Evolutionary conservation across 92 coral and sea anemone species (phyloP).

Genomic region (Anthopleura xanthogrammica): DNA sequence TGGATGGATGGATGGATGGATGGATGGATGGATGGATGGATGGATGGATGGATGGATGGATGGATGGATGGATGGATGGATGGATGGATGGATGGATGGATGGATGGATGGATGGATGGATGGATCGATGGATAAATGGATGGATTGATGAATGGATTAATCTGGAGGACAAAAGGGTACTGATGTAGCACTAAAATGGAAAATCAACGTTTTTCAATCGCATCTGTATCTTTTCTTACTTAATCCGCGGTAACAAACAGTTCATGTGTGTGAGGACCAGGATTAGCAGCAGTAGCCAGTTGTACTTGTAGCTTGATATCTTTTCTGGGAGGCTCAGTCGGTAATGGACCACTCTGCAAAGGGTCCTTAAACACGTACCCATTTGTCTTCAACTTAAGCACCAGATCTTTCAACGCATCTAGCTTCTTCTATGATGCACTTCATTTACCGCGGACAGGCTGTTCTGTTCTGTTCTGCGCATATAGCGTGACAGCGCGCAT

Average conservation of each 20-base stretch:
- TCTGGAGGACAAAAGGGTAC: too few species aligned
- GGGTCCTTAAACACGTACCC: conserved; percentile 65
- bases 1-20: too few species aligned
- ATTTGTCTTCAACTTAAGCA: conserved; percentile 59
- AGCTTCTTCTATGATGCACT: conserved; percentile 82
- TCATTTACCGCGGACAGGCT: conserved; percentile 84
- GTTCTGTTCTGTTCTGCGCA: too few species aligned
- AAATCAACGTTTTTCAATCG: not conserved
- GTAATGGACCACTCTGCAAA: conserved; percentile 55
- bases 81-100: too few species aligned
- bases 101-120: too few species aligned
- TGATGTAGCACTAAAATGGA: too few species aligned
- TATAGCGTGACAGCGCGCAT: too few species aligned
- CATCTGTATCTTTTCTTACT: not conserved
- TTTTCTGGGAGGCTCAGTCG: conserved; percentile 55
- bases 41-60: too few species aligned
- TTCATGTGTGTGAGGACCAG: conserved; percentile 54
- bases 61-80: too few species aligned
- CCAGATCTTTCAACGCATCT: conserved; percentile 68
- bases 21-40: too few species aligned
- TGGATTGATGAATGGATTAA: too few species aligned
- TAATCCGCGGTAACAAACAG: conserved; percentile 30
- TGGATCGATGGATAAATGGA: too few species aligned
- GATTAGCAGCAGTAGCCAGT: conserved; percentile 31
- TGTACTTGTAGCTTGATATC: conserved; percentile 42